Evolutionary conservation across 2,888 invertebrate genomes (phyloP).

Genomic region (Amitus sp.): DNA sequence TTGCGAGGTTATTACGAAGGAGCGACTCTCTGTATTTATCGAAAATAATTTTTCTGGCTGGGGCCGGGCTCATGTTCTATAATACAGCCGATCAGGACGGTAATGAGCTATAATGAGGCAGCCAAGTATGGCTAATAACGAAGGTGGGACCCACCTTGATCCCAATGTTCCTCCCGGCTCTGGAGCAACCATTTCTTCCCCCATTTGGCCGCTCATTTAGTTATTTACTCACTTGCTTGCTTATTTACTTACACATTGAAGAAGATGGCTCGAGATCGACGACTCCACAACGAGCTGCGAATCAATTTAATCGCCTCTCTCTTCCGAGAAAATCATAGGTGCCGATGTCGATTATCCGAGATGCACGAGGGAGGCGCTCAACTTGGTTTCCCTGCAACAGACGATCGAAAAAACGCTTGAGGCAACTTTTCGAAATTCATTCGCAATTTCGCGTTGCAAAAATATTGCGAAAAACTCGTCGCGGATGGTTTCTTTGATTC

Average conservation of each 20-base stretch:
- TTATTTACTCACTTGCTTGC: constrained; percentile 53
- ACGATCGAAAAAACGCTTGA: too few species aligned
- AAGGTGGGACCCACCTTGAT: constrained; percentile 48
- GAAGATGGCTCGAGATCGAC: constrained; percentile 9
- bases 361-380: constrained; percentile 53
- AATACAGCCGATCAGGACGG: constrained; percentile 61
- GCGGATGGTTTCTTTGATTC: too few species aligned
- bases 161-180: constrained; percentile 27
- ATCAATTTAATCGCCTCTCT: constrained; percentile 60
- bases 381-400: constrained; percentile 7
- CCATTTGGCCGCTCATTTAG: constrained; percentile 48
- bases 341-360: constrained; percentile 55
- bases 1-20: constrained; percentile 32
- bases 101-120: constrained; percentile 64
- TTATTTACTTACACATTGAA: constrained; percentile 29
- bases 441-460: neutral
- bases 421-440: neutral
- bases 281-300: constrained; percentile 47
- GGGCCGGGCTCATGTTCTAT: constrained; percentile 42
- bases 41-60: constrained; percentile 53
- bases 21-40: constrained; percentile 47
- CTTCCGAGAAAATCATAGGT: constrained; percentile 61
- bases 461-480: too few species aligned
- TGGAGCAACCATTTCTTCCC: constrained; percentile 28
- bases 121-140: constrained; percentile 62